phyloP scores from a whole-genome alignment of 2,888 invertebrate species.

The Tortrix viridana region DNA sequence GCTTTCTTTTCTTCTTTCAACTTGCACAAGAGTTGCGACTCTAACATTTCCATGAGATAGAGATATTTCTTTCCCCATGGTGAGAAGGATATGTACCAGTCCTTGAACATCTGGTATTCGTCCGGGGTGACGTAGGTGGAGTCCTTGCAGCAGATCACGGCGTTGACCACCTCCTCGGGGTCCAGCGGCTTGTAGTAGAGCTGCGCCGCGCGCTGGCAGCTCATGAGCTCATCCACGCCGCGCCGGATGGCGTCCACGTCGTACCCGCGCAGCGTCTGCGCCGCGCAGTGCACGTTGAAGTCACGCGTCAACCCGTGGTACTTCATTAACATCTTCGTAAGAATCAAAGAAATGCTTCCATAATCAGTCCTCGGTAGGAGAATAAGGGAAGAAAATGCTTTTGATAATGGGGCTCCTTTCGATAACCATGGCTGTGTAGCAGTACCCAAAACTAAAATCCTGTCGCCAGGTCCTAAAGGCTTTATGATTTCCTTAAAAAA shows the following conservation, averaged over 20 bases:
- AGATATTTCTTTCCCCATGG: constrained; percentile 61
- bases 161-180: constrained; percentile 77
- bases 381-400: constrained; percentile 84
- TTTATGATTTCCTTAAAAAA: constrained; percentile 88
- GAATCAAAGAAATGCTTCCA: constrained; percentile 81
- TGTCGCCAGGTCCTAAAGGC: constrained; percentile 86
- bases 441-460: constrained; percentile 88
- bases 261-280: constrained; percentile 81
- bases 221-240: constrained; percentile 71
- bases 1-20: constrained; percentile 66
- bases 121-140: constrained; percentile 66
- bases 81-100: constrained; percentile 76
- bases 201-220: constrained; percentile 76
- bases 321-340: constrained; percentile 83
- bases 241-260: constrained; percentile 78
- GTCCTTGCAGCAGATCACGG: constrained; percentile 61
- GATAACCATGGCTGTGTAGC: constrained; percentile 88
- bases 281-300: constrained; percentile 83
- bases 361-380: constrained; percentile 84
- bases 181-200: constrained; percentile 79
- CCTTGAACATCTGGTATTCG: constrained; percentile 73
- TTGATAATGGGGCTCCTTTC: constrained; percentile 71
- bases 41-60: constrained; percentile 64
- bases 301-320: constrained; percentile 84
- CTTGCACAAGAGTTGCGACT: constrained; percentile 62